Base-by-base conservation (phyloP, 2,888 invertebrate species). In the Microchrysa polita region DNA sequence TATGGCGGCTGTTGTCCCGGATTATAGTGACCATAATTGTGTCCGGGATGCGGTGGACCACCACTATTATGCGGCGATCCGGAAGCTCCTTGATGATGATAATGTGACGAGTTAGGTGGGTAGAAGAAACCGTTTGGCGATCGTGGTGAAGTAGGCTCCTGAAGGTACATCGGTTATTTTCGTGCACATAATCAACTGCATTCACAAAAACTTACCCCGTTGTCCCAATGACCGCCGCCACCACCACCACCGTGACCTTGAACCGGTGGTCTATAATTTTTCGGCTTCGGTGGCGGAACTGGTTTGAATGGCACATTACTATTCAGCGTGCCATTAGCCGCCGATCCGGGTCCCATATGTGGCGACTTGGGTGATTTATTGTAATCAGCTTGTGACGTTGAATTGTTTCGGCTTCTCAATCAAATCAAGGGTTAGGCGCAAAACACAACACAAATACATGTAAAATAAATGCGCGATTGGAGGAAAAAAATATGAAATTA, bases 281-380 rank as follows among this genome's bases (percentile, higher is more conserved):
- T 95, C 60, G 96, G 96, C 81, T 96, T 96, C 9, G 96, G 96
- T 34, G 96, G 96, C 53, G 96, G 96, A 72, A 96, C 91, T 0
- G 96, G 96, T 83, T 95, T 96, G 85, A 95, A 95, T 1, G 88
- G 87, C 22, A 83, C 82, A 74, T 84, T 83, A 75, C 67, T 78
- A 75, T 20, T 78, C 73, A 77, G 79, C 67, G 75, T 77, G 44
- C 78, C 78, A 73, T 79, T 80, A 65, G 85, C 84, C 10, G 83
- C 80, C 55, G 81, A 80, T 16, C 80, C 78, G 40, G 81, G 81
- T 69, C 80, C 73, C 72, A 80, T 79, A 72, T 80, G 83, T 74
- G 80, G 82, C 81, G 79, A 84, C 82, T 82, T 87, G 81, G 82
- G 86, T 82, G 80, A 74, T 81, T 84, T 83, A 77, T 80, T 83